phyloP scores from a whole-genome alignment of 2,797 vertebrate genomes.

The Limnodromus scolopaceus region DNA sequence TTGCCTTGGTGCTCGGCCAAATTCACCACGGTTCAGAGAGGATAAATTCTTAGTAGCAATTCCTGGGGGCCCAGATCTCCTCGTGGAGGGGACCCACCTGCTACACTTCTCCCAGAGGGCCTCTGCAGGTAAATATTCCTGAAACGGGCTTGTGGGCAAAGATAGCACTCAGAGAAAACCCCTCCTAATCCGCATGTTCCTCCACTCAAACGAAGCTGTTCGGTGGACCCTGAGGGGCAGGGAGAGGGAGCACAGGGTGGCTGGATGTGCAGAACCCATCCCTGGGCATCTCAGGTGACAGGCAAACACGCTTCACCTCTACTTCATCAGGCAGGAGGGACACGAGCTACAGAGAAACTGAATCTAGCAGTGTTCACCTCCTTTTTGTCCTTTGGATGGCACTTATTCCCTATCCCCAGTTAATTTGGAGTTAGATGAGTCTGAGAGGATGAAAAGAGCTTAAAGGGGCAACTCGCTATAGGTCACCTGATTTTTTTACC shows the following conservation, averaged over 20 bases:
- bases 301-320: background rate
- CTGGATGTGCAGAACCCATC: background rate
- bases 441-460: background rate
- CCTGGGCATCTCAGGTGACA: background rate
- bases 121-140: background rate
- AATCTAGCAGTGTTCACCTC: background rate
- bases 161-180: background rate
- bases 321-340: background rate
- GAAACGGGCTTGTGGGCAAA: background rate
- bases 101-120: background rate
- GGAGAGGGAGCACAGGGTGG: background rate
- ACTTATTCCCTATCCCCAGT: background rate
- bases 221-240: accelerated
- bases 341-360: background rate
- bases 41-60: background rate
- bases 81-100: background rate
- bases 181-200: background rate
- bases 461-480: background rate
- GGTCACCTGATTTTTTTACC: background rate
- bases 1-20: background rate
- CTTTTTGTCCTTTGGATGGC: background rate
- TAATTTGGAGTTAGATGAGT: background rate
- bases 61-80: background rate
- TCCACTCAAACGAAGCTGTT: background rate
- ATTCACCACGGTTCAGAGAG: accelerated